phyloP scores from a whole-genome alignment of 2,113 vertebrate genomes.

The Columba livia region DNA sequence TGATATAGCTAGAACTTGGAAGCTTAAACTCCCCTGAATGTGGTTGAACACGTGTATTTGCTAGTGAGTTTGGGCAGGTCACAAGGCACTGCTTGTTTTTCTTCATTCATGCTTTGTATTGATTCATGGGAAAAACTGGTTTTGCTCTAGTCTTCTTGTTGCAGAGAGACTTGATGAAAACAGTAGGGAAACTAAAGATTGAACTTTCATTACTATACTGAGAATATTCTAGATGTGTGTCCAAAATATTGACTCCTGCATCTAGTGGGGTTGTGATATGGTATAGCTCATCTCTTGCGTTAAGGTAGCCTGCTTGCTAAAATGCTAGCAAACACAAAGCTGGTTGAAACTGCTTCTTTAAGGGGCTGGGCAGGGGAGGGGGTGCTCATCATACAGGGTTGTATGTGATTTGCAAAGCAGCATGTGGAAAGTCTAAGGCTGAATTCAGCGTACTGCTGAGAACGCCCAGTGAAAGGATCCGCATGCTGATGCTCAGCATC shows the following conservation, averaged over 20 bases:
- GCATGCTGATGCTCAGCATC: not conserved
- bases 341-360: not conserved
- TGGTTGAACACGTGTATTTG: rapidly evolving
- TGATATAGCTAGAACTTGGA: not conserved
- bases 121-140: not conserved
- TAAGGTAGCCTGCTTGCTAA: not conserved
- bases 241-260: rapidly evolving
- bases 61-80: not conserved
- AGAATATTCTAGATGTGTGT: not conserved
- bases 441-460: not conserved
- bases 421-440: not conserved
- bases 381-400: no score
- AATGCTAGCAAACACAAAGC: not conserved
- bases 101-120: not conserved
- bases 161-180: not conserved
- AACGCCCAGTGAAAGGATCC: not conserved
- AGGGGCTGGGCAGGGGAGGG: rapidly evolving
- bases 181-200: not conserved
- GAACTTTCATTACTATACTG: not conserved
- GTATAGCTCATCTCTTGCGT: not conserved
- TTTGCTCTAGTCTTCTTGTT: not conserved
- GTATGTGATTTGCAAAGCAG: not conserved
- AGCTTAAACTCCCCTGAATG: not conserved
- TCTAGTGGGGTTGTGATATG: not conserved
- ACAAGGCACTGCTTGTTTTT: not conserved